Percentiles rank a stretch among this genome's conserved stretches.
phyloP scores from a whole-genome alignment of 2,888 invertebrate species.

The Pseudanteris insignis region DNA sequence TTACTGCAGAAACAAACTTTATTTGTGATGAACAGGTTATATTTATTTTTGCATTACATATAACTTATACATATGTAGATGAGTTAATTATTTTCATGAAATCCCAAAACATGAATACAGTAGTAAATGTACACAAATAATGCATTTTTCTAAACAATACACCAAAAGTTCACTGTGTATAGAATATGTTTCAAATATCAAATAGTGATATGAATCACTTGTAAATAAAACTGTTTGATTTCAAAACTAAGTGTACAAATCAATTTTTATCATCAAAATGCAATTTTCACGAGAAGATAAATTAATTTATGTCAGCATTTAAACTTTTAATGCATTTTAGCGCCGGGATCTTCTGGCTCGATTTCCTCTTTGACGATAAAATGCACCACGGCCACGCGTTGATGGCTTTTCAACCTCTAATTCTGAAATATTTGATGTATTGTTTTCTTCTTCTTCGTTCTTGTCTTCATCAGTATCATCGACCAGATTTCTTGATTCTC shows the following conservation, averaged over 20 bases:
- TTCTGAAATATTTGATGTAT: conserved; percentile 18
- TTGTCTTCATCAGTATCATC: conserved; percentile 59
- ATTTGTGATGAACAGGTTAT: conserved; percentile 8
- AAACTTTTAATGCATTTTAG: conserved; percentile 46
- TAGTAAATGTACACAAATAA: neutral
- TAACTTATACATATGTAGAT: conserved; percentile 10
- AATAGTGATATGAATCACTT: too few relatives aligned
- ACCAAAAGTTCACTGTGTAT: too few relatives aligned
- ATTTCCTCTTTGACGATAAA: conserved; percentile 53
- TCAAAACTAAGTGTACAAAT: neutral
- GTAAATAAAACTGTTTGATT: too few relatives aligned
- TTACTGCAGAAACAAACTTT: conserved; percentile 15
- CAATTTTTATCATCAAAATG: neutral
- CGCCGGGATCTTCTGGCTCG: conserved; percentile 62
- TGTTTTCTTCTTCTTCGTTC: conserved; percentile 27
- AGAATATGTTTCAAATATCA: too few relatives aligned
- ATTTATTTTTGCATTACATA: conserved; percentile 5
- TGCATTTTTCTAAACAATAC: too few relatives aligned
- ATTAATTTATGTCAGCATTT: neutral
- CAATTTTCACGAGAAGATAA: neutral
- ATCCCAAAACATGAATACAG: conserved; percentile 13
- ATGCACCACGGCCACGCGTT: conserved; percentile 52
- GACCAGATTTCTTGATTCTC: conserved; percentile 57
- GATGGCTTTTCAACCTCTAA: conserved; percentile 17
- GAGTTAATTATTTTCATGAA: conserved; percentile 8